Evolutionary conservation across 2,113 vertebrate genomes (phyloP).

Genomic region (Panurus biarmicus): DNA sequence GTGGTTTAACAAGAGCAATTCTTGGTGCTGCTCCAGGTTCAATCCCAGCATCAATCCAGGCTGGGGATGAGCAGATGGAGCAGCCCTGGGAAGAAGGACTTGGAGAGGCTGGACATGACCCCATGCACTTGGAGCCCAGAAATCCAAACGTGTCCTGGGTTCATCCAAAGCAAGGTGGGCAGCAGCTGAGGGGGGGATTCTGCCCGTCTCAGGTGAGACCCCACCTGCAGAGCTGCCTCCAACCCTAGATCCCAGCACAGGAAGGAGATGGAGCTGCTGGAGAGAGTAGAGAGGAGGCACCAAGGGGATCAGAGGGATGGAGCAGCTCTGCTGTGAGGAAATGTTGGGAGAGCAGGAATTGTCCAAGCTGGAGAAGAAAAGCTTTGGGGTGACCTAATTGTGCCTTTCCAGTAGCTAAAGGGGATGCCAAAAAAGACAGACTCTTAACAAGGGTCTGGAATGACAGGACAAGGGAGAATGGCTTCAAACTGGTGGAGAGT

Average conservation of each 20-base stretch:
- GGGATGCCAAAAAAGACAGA: not conserved
- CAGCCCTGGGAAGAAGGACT: not conserved
- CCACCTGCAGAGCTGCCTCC: not conserved
- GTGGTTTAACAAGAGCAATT: not conserved
- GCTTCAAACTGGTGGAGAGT: not conserved
- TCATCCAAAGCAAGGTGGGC: not conserved
- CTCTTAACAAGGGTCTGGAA: not conserved
- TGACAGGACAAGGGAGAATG: not conserved
- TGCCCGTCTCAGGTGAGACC: not conserved
- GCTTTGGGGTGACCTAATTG: not conserved
- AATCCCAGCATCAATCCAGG: fast-evolving
- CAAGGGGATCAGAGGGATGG: not conserved
- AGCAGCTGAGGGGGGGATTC: not conserved
- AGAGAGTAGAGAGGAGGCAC: fast-evolving
- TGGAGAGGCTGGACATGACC: not conserved
- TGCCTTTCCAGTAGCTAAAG: not conserved
- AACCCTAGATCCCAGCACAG: not conserved
- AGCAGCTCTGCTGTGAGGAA: not conserved
- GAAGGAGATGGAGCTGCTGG: not conserved
- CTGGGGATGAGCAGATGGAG: not conserved
- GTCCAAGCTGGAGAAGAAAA: not conserved
- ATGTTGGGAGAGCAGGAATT: not conserved
- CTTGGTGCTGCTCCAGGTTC: not conserved
- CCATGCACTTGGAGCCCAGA: not conserved
- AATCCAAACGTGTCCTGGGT: not conserved